phyloP scores from a whole-genome alignment of 2,888 invertebrate species.

The Myathropa florea region DNA sequence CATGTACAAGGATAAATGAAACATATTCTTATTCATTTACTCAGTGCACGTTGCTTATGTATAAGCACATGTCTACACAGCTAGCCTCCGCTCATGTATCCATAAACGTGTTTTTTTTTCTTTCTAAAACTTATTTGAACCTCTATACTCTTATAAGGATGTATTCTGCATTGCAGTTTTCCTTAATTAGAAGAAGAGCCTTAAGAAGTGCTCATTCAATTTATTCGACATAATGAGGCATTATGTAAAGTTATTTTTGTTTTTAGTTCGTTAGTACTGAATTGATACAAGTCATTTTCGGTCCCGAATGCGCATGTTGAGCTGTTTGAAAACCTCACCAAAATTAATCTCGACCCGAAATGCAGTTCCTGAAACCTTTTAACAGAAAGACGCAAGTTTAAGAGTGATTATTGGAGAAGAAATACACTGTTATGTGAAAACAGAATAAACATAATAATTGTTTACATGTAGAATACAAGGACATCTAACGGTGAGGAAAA shows the following conservation, averaged over 20 bases:
- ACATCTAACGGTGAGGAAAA: neutral
- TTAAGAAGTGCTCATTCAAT: neutral
- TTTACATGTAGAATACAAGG: slow-evolving; percentile 9
- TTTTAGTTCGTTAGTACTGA: slow-evolving; percentile 2
- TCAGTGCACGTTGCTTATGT: neutral
- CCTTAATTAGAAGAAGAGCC: slow-evolving; percentile 49
- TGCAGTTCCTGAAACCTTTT: neutral
- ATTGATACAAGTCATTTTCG: slow-evolving; percentile 1
- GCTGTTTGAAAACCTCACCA: neutral
- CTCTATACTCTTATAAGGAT: slow-evolving; percentile 21
- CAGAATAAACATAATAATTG: neutral
- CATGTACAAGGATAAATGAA: slow-evolving; percentile 67
- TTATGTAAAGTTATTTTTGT: neutral
- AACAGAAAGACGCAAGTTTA: too few species aligned
- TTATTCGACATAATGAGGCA: slow-evolving; percentile 27
- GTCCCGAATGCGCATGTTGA: neutral
- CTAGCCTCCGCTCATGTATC: neutral
- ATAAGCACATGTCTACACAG: neutral
- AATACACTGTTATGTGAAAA: too few species aligned
- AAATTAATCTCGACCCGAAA: neutral
- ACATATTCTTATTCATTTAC: slow-evolving; percentile 46
- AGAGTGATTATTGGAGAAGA: too few species aligned
- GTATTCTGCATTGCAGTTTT: slow-evolving; percentile 63
- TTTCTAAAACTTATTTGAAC: slow-evolving; percentile 29
- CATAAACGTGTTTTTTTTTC: neutral